phyloP scores from a whole-genome alignment of 1,140 invertebrate genomes.

The Drosophila littoralis region DNA sequence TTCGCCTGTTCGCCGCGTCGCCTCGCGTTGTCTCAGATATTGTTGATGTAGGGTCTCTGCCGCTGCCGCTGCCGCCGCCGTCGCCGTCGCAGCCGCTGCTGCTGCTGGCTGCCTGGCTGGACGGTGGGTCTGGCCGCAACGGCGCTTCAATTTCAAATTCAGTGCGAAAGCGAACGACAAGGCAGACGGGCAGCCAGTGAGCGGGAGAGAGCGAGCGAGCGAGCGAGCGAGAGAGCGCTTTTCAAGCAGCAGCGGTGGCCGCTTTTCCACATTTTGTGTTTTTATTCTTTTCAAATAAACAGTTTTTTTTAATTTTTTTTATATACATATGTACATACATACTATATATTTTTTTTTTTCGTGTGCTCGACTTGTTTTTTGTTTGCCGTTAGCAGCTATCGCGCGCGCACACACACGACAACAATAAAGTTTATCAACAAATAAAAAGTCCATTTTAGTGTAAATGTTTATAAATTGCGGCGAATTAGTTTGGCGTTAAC shows the following conservation, averaged over 20 bases:
- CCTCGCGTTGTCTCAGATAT: constrained; percentile 36
- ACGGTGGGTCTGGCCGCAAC: constrained; percentile 44
- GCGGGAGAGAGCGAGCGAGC: constrained; percentile 22
- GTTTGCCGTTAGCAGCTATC: constrained; percentile 26
- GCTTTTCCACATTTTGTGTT: constrained; percentile 38
- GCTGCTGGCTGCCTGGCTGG: constrained; percentile 32
- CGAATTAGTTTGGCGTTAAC: constrained; percentile 35
- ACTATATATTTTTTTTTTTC: constrained; percentile 21
- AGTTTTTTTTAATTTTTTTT: constrained; percentile 23
- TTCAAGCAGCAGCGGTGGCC: constrained; percentile 30
- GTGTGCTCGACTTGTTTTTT: constrained; percentile 18
- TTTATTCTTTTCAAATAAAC: constrained; percentile 20
- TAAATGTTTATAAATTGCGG: constrained; percentile 29
- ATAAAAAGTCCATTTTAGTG: constrained; percentile 42
- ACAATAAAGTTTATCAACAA: constrained; percentile 51
- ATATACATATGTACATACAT: constrained; percentile 1
- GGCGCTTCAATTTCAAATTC: constrained; percentile 59
- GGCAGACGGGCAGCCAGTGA: constrained; percentile 28
- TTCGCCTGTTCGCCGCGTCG: constrained; percentile 24
- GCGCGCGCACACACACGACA: constrained; percentile 7
- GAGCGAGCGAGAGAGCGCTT: constrained; percentile 27
- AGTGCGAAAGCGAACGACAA: constrained; percentile 65
- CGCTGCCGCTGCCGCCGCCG: constrained; percentile 12
- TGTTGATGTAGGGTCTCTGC: constrained; percentile 44
- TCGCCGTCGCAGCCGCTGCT: constrained; percentile 9